These are phyloP conservation scores for Apodemus sylvaticus DNA, from an alignment of 2,113 vertebrate genomes.

Conservation along the genomic window DNA sequence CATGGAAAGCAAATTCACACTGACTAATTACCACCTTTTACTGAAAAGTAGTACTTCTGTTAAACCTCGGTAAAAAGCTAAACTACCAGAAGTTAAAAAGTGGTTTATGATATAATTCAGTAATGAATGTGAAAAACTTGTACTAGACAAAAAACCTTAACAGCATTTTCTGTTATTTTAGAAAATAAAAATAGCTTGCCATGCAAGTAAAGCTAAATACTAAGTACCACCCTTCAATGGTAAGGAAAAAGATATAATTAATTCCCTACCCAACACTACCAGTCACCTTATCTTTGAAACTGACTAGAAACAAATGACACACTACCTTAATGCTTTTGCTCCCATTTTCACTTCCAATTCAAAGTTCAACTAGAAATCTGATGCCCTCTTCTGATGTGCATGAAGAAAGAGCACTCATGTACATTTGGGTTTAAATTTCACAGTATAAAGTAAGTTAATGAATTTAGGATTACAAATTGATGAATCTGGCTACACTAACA, in stretches of 20 bases:
- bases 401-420: no score
- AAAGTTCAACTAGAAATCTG: slow-evolving; percentile 9
- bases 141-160: not conserved
- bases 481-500: not conserved
- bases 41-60: not conserved
- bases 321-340: not conserved
- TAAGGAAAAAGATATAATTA: not conserved
- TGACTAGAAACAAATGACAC: not conserved
- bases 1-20: not conserved
- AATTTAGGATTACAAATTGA: not conserved
- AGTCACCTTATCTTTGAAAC: not conserved
- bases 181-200: not conserved
- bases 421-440: not conserved
- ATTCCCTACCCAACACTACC: not conserved
- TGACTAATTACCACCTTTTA: not conserved
- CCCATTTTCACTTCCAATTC: not conserved
- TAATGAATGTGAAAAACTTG: not conserved
- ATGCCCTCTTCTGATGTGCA: no score
- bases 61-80: not conserved
- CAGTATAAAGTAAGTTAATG: not conserved
- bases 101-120: slow-evolving; percentile 19
- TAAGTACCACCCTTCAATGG: not conserved
- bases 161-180: slow-evolving; percentile 12
- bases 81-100: not conserved
- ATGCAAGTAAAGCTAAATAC: not conserved